Conservation (phyloP, 2,888 invertebrate genomes). For the Pristionchus maxplancki region DNA sequence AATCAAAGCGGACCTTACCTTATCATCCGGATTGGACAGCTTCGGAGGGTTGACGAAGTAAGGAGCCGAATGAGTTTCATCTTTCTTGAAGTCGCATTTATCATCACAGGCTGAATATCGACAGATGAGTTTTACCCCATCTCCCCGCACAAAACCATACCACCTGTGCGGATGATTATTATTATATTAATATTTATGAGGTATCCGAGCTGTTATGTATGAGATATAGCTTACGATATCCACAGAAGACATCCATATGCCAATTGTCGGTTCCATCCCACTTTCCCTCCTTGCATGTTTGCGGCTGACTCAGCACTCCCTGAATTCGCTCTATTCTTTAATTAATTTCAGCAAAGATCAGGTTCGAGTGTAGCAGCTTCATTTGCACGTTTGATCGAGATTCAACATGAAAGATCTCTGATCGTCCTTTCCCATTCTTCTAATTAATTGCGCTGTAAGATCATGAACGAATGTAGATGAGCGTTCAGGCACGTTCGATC, state of each 20-base stretch:
- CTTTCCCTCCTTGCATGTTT: background rate
- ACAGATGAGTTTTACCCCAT: too few species aligned
- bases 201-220: too few species aligned
- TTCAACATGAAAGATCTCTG: too few species aligned
- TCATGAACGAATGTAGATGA: too few species aligned
- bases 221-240: background rate
- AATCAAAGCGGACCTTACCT: too few species aligned
- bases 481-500: background rate
- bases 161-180: too few species aligned
- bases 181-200: too few species aligned
- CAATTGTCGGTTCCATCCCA: background rate
- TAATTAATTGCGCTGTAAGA: too few species aligned
- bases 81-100: background rate
- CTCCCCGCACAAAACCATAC: too few species aligned
- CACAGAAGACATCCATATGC: constrained; percentile 23
- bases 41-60: background rate
- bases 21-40: background rate
- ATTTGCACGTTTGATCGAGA: background rate
- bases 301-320: background rate
- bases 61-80: too few species aligned
- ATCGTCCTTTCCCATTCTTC: too few species aligned
- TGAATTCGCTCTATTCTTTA: background rate
- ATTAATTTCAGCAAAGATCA: background rate
- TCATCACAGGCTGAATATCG: background rate
- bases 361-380: background rate